Base-by-base conservation (phyloP, 2,888 invertebrate genomes). In the Noctua janthina region DNA sequence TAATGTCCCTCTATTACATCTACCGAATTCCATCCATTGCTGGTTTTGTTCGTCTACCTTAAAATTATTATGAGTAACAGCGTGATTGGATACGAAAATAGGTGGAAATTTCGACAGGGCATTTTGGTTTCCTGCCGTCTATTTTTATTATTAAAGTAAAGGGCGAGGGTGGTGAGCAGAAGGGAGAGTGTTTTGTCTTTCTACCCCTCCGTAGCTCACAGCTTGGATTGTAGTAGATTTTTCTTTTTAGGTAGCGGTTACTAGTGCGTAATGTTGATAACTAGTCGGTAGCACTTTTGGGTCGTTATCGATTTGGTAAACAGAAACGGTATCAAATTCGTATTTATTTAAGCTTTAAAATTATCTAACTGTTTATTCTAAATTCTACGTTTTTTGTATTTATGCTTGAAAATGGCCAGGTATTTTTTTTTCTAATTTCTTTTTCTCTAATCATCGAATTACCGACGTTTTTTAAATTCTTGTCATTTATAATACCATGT, bases 131-230 rank as follows among this genome's bases (percentile, higher is more conserved):
- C 88, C 87, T 84, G 83, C 69, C 74, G 69, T 88, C 91, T 91
- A 90, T 91, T 91, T 91, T 84, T 87, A 88, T 72, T 86, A 81
- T 66, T 82, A 64, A 73, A 75, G 67, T 71, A 49, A 62, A 35
- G 90, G 90, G 91, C 59, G 91, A 91, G 91, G 88, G 86, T 85
- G 90, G 81, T 76, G 67, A 70, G 66, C 56, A 29, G 67, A 74
- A 82, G 86, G 87, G 88, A 75, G 87, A 83, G 73, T 87, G 87
- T 89, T 88, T 90, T 87, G 84, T 89, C 83, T 78, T 67, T 76
- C 70, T 71, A 79, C 82, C 89, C 83, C 69, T 67, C 49, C 1
- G 56, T 76, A 23, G 73, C 74, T 74, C 20, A 84, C 85, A 87
- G 83, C 86, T 87, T 86, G 76, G 74, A 74, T 74, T 71, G 49